Percentiles rank a stretch among this genome's conserved stretches.
phyloP scores from a whole-genome alignment of 1,140 invertebrate genomes.

The Paracyclopina nana region DNA sequence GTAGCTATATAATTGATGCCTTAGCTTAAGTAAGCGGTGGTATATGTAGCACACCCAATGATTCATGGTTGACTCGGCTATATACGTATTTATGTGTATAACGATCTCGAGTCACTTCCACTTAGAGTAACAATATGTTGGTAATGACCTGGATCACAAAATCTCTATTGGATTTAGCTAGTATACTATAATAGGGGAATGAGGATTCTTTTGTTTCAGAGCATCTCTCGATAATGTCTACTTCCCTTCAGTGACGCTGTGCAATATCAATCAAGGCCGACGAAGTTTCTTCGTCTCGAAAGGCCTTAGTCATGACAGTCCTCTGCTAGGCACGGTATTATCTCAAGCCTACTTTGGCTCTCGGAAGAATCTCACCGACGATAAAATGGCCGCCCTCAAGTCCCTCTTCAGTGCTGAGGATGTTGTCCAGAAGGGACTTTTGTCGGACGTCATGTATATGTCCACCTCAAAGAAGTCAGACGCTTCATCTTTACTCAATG shows the following conservation, averaged over 20 bases:
- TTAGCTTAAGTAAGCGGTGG: too few relatives aligned
- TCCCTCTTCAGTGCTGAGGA: conserved; percentile 1
- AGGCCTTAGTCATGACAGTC: background rate
- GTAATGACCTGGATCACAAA: too few relatives aligned
- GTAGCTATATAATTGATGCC: too few relatives aligned
- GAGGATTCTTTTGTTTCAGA: background rate
- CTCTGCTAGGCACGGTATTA: background rate
- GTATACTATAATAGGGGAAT: too few relatives aligned
- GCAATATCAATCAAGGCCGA: conserved; percentile 13
- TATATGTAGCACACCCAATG: too few relatives aligned
- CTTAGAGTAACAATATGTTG: too few relatives aligned
- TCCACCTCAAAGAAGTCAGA: conserved; percentile 3
- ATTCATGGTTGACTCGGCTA: too few relatives aligned
- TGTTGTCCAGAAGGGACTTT: conserved; percentile 4
- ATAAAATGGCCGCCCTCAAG: background rate
- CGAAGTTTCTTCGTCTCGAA: conserved; percentile 5
- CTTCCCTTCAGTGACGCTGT: conserved; percentile 12
- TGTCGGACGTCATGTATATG: conserved; percentile 13
- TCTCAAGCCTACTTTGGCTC: conserved; percentile 11
- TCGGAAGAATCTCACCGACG: background rate
- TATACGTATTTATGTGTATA: too few relatives aligned
- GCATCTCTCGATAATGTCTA: conserved; percentile 10
- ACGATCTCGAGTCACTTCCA: too few relatives aligned
- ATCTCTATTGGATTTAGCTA: too few relatives aligned
- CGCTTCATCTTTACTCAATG: background rate